Percentiles rank a stretch among this genome's conserved stretches.
Conservation (phyloP, 2,113 vertebrate genomes). For the Jacana jacana region DNA sequence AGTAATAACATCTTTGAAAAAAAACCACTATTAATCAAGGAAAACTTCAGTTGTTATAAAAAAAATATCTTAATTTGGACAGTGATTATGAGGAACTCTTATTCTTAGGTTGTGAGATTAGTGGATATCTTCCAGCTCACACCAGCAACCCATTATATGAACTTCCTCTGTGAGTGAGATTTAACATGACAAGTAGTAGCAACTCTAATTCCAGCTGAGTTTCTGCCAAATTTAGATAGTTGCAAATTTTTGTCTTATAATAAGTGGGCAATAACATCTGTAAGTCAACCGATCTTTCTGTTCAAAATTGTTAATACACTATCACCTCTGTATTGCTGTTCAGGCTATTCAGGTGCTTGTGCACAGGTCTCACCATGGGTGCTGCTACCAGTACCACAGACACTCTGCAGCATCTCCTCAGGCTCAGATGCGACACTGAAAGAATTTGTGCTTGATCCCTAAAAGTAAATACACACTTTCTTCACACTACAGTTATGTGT, state of each 20-base stretch:
- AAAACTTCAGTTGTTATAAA: neutral
- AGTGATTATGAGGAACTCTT: neutral
- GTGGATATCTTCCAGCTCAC: neutral
- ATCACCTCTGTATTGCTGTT: neutral
- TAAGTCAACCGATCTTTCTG: neutral
- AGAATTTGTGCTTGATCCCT: neutral
- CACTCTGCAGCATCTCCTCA: neutral
- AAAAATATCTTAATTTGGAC: neutral
- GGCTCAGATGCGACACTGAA: neutral
- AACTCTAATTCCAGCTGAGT: neutral
- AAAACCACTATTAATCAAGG: neutral
- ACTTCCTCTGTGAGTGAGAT: neutral
- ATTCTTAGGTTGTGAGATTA: neutral
- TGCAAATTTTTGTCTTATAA: neutral
- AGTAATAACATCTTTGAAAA: neutral
- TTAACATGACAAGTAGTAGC: neutral
- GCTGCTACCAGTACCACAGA: neutral
- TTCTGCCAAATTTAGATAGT: neutral
- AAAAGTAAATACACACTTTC: neutral
- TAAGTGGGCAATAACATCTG: neutral
- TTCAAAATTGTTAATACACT: neutral
- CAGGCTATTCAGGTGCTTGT: too few species aligned
- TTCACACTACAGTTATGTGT: fast-evolving
- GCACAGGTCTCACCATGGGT: fast-evolving
- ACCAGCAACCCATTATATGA: neutral